phyloP scores from a whole-genome alignment of 2,113 vertebrate species.

The Trachemys scripta region DNA sequence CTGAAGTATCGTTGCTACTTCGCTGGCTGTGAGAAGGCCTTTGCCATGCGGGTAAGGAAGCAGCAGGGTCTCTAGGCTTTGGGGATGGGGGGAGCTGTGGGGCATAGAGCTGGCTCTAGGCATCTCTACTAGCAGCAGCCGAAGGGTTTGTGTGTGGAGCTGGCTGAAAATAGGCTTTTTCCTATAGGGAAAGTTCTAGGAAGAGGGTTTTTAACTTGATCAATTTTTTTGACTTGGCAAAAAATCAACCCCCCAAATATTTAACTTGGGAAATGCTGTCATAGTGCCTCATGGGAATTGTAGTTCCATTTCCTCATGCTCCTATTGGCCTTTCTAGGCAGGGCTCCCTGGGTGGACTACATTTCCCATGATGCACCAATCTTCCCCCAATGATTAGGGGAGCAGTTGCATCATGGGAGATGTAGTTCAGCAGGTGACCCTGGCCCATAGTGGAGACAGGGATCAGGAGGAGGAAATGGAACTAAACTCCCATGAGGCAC shows the following conservation, averaged over 20 bases:
- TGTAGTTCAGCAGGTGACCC: not conserved
- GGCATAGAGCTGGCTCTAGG: not conserved
- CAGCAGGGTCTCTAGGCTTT: not conserved
- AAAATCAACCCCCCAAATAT: not conserved
- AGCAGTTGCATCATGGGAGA: not conserved
- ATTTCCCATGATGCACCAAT: too few species aligned
- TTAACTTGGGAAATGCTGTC: not conserved
- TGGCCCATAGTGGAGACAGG: not conserved
- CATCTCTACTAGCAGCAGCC: not conserved
- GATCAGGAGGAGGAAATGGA: not conserved
- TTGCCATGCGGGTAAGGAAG: conserved; percentile 81
- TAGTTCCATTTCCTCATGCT: not conserved
- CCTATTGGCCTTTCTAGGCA: not conserved
- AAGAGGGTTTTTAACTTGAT: too few species aligned
- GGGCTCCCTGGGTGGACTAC: not conserved
- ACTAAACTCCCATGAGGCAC: too few species aligned
- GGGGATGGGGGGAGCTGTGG: not conserved
- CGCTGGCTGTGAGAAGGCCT: conserved; percentile 76
- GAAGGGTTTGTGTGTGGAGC: not conserved
- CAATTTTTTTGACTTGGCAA: not conserved
- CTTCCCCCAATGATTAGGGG: too few species aligned
- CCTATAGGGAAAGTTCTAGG: not conserved
- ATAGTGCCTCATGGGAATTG: not conserved
- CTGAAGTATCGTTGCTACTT: conserved; percentile 80
- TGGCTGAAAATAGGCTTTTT: not conserved